These are phyloP conservation scores for Serranus cabrilla DNA, from an alignment of 2,797 vertebrate species.

Conservation along the genomic window DNA sequence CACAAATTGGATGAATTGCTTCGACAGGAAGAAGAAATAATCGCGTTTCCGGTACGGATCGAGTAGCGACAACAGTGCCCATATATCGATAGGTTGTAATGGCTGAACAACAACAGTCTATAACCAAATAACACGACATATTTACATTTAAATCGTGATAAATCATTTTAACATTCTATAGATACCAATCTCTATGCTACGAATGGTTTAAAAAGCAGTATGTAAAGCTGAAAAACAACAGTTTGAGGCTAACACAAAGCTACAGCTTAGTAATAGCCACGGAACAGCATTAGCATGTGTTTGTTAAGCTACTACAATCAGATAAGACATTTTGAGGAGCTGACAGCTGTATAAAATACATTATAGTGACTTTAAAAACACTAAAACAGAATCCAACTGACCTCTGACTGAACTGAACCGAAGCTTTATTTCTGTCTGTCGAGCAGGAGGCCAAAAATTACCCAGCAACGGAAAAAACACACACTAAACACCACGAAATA, in stretches of 20 bases:
- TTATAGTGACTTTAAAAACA: not conserved
- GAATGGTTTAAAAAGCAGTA: not conserved
- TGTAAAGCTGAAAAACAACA: not conserved
- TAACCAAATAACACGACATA: not conserved
- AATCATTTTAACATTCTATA: too few species aligned
- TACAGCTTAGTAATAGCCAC: not conserved
- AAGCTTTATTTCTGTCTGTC: slow-evolving; percentile 36
- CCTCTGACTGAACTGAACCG: slow-evolving; percentile 43
- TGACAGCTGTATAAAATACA: not conserved
- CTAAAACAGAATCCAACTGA: slow-evolving; percentile 1
- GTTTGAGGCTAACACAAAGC: not conserved
- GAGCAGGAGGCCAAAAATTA: slow-evolving; percentile 46
- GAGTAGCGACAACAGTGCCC: too few species aligned
- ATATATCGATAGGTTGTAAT: too few species aligned
- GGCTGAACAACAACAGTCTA: too few species aligned
- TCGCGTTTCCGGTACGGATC: too few species aligned
- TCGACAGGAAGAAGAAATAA: too few species aligned
- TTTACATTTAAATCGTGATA: not conserved
- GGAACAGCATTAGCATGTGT: not conserved
- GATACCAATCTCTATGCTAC: too few species aligned
- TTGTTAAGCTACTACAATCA: not conserved
- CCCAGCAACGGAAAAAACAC: slow-evolving; percentile 50
- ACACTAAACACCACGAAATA: not conserved
- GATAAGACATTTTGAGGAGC: not conserved
- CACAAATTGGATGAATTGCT: not conserved